Base-by-base conservation (phyloP, 2,113 vertebrate genomes). In the Columba livia region DNA sequence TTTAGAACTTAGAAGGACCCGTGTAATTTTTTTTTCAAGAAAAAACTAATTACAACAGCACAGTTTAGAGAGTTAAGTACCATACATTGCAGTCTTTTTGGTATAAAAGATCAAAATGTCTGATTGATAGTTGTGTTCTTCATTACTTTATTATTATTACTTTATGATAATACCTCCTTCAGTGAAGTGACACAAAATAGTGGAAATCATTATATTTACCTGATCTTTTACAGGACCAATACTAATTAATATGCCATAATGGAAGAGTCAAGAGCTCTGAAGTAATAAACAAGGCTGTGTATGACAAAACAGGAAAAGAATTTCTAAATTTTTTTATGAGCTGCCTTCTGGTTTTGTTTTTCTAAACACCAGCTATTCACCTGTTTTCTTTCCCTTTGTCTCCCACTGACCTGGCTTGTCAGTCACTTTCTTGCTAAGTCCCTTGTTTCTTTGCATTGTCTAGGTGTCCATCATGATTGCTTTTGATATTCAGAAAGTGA, bases 1-100 rank as follows among this genome's bases (percentile, higher is more conserved):
- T 93, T 85, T 77, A 79, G 42, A 65, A 69, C 11, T 90, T 47
- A 40, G 29, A 85, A 91, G 38, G 15, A 77, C 6, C 3, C 18
- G 38, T 9, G n/a, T 23, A 48, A 24, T 10, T 34, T 71, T 71
- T 71, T 75, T 62, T 24, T 5, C 5, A 47, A 71, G n/a, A 44
- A 77, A 72, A 84, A 80, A 8, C 3, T 26, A 2, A 64, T 60
- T 54, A 36, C 14, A 71, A 23, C 2, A 32, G 13, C 15, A 56
- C 25, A 5, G 14, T 62, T 89, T 75, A 85, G 44, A 85, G 36
- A 48, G 13, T 32, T 38, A 58, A 80, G 5, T 48, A 70, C 5
- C 1, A 0, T 29, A 73, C 2, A 36, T 26, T 5, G 72, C 11
- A 34, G 7, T 1, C 3, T 62, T 72, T 78, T 56, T 62, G 1